These are phyloP conservation scores for Archips crataeganus DNA, from an alignment of 2,888 invertebrate species.

Conservation along the genomic window DNA sequence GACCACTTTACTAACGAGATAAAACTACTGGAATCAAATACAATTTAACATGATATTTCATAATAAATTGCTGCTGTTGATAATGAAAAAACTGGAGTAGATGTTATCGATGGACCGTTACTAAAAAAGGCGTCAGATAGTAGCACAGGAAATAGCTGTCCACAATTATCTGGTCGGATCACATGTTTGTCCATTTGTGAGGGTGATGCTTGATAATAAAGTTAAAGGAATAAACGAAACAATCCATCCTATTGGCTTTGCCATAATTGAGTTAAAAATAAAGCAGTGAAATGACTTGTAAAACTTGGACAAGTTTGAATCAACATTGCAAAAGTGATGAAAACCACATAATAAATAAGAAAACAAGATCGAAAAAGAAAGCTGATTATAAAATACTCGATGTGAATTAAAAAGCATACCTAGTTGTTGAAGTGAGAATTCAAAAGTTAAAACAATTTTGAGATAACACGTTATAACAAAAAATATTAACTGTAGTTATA, in stretches of 20 bases:
- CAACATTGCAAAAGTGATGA: neutral
- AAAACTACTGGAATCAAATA: neutral
- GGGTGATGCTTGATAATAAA: conserved; percentile 2
- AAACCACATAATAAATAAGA: conserved; percentile 2
- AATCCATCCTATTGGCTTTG: neutral
- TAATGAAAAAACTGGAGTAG: conserved; percentile 21
- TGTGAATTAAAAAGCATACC: neutral
- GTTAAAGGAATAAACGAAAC: neutral
- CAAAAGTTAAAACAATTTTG: neutral
- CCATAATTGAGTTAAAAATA: no score
- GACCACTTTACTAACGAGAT: neutral
- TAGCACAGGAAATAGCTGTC: conserved; percentile 79
- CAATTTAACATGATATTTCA: conserved; percentile 1
- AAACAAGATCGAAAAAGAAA: neutral
- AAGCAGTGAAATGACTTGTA: neutral
- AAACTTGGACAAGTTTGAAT: neutral
- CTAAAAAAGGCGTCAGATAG: conserved; percentile 71
- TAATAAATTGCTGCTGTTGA: neutral
- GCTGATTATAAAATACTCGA: neutral
- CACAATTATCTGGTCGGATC: conserved; percentile 67
- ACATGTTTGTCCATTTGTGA: conserved; percentile 49
- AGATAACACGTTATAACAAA: neutral
- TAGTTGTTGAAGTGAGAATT: neutral
- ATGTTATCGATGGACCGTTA: conserved; percentile 44
- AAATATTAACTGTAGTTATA: no score